Evolutionary conservation across 1,140 invertebrate genomes (phyloP).

Genomic region (Cherax quadricarinatus): DNA sequence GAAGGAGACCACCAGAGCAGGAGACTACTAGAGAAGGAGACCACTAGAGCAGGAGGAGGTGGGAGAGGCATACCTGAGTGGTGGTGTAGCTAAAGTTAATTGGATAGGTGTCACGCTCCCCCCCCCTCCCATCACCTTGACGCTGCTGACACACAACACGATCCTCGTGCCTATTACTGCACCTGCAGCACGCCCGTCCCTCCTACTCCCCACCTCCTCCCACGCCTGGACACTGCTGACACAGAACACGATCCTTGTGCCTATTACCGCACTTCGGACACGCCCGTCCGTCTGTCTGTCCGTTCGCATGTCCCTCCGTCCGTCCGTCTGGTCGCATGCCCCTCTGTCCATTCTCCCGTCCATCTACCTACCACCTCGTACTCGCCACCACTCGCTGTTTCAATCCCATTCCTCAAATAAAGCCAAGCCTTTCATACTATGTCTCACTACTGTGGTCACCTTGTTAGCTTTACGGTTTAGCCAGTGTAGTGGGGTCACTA

Average conservation of each 20-base stretch:
- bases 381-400: not conserved
- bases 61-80: constrained; percentile 42
- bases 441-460: no score
- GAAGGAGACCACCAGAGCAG: not conserved
- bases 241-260: constrained; percentile 7
- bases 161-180: constrained; percentile 24
- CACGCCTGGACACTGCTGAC: not conserved
- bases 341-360: constrained; percentile 4
- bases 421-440: no score
- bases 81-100: constrained; percentile 32
- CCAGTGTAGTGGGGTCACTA: no score
- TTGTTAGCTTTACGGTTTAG: no score
- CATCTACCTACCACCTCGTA: not conserved
- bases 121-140: constrained; percentile 10
- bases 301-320: no score
- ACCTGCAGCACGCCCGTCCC: constrained; percentile 13
- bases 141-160: not conserved
- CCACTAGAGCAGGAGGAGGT: not conserved
- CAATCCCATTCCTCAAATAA: no score
- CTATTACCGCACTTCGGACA: constrained; percentile 29
- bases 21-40: not conserved
- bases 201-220: constrained; percentile 11
- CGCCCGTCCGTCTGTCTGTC: not conserved
- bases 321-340: no score
- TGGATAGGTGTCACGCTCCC: constrained; percentile 48